A percentile compares a stretch with the other conserved stretches of the same genome.
These are phyloP conservation scores for Seriola aureovittata DNA, from an alignment of 2,113 vertebrate genomes.

Conservation along the genomic window DNA sequence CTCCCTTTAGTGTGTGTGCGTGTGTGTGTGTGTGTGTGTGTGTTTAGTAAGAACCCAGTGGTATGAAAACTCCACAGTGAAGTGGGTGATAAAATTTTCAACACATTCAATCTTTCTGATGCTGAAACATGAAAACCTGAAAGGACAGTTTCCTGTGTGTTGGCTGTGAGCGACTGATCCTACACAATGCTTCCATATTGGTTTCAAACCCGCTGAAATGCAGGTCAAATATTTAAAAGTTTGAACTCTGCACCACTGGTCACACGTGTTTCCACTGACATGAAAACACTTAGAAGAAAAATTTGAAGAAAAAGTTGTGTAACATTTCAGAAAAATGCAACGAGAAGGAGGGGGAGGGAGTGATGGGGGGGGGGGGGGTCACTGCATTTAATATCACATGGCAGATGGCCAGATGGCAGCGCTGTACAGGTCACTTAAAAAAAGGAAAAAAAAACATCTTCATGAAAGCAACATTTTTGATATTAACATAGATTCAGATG, in stretches of 20 bases:
- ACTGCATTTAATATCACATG: too few relatives aligned
- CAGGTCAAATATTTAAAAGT: background rate
- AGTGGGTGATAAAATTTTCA: constrained; percentile 6
- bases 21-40: too few relatives aligned
- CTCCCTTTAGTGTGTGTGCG: background rate
- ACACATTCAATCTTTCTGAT: background rate
- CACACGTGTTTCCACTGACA: background rate
- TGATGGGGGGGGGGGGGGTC: too few relatives aligned
- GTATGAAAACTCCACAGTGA: background rate
- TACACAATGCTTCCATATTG: background rate
- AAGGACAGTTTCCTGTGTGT: background rate
- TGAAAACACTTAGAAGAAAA: too few relatives aligned
- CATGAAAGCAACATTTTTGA: too few relatives aligned
- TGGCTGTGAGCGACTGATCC: background rate
- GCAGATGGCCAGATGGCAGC: too few relatives aligned
- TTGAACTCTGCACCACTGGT: background rate
- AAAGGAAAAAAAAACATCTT: too few relatives aligned
- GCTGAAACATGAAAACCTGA: background rate
- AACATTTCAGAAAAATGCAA: background rate
- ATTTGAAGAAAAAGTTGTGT: too few relatives aligned
- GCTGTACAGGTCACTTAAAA: too few relatives aligned
- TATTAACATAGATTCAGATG: too few relatives aligned
- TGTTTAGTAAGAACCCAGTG: background rate
- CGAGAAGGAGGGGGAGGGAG: too few relatives aligned
- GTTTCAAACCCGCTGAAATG: background rate